Percentiles rank a stretch among this genome's conserved stretches.
Conservation (phyloP, 2,113 vertebrate genomes). For the Lycaon pictus region DNA sequence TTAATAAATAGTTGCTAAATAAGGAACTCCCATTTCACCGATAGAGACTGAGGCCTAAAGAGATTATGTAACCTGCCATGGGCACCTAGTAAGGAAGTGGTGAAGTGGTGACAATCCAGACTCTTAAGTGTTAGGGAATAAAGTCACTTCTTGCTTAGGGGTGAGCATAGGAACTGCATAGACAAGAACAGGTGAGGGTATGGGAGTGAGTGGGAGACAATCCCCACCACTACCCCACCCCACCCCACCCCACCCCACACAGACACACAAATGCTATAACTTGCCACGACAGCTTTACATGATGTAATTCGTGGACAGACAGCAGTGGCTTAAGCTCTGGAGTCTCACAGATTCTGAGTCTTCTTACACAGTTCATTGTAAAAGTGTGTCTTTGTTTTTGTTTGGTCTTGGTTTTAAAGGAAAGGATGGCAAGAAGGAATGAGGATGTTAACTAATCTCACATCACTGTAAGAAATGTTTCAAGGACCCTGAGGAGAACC, state of each 20-base stretch:
- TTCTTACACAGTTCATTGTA: not conserved
- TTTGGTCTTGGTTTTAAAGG: not conserved
- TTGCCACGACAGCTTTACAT: accelerated
- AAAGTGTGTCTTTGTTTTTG: not conserved
- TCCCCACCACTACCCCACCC: not conserved
- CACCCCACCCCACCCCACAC: too few relatives aligned
- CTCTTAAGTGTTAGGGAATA: not conserved
- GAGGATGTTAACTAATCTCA: not conserved
- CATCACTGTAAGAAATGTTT: not conserved
- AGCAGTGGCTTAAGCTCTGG: not conserved
- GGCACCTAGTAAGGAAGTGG: not conserved
- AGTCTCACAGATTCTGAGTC: not conserved
- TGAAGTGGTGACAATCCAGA: not conserved
- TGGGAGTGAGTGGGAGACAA: not conserved
- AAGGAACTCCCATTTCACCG: not conserved
- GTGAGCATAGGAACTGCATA: not conserved
- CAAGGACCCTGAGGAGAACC: not conserved
- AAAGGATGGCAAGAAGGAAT: not conserved
- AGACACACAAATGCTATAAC: not conserved
- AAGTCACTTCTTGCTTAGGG: not conserved
- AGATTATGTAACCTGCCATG: not conserved
- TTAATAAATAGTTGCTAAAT: not conserved
- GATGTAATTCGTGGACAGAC: not conserved
- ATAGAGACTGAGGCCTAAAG: not conserved
- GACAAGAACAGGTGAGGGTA: not conserved